A percentile compares a stretch with the other conserved stretches of the same genome.
Evolutionary conservation across 2,113 vertebrate genomes (phyloP).

Genomic region (Actinemys pallida): DNA sequence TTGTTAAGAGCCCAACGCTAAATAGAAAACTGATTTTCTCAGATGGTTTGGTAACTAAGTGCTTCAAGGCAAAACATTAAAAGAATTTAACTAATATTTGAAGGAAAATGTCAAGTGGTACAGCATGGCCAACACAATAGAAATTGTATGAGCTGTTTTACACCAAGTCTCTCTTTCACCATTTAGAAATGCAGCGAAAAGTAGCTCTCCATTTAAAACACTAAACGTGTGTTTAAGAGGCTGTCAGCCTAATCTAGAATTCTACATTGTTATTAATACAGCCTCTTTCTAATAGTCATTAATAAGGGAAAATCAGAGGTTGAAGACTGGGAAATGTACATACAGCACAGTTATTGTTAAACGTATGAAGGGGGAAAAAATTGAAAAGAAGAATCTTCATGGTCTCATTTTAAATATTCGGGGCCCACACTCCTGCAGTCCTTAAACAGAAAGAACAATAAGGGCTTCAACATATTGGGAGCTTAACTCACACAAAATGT

Average conservation of each 20-base stretch:
- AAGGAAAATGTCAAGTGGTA: neutral
- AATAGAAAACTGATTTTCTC: neutral
- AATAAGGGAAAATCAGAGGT: neutral
- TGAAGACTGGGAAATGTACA: neutral
- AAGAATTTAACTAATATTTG: neutral
- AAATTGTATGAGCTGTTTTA: neutral
- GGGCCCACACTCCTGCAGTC: neutral
- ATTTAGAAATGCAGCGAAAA: neutral
- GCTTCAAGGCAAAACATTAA: neutral
- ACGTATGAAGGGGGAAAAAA: neutral
- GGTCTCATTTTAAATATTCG: neutral
- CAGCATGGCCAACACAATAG: neutral
- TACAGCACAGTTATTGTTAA: no score
- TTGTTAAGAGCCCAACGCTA: neutral
- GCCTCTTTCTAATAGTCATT: neutral
- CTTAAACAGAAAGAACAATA: neutral
- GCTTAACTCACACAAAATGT: fast-evolving
- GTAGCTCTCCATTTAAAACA: neutral
- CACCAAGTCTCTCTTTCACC: neutral
- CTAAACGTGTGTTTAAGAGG: neutral
- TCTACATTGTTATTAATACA: neutral
- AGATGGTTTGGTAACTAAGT: neutral
- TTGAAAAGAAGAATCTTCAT: neutral
- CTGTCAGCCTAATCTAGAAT: conserved; percentile 1
- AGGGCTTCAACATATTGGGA: neutral